Conservation (phyloP, 2,797 vertebrate genomes). For the Sarcophilus harrisii region DNA sequence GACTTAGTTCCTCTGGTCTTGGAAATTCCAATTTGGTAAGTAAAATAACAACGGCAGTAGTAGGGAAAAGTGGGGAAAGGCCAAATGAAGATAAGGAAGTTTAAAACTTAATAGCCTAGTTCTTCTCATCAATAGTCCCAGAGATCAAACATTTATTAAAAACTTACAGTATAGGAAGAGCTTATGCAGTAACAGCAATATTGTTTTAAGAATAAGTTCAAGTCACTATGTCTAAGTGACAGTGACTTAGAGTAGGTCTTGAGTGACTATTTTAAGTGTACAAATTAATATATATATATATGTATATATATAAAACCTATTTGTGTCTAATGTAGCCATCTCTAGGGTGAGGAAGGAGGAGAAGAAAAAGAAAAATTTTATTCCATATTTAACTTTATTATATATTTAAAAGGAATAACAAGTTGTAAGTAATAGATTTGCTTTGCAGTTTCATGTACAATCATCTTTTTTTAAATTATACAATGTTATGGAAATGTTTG, state of each 20-base stretch:
- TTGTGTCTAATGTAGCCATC: neutral
- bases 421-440: neutral
- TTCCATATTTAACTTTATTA: neutral
- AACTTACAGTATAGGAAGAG: neutral
- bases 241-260: too few species aligned
- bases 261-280: neutral
- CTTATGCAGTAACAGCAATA: neutral
- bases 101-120: neutral
- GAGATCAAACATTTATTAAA: neutral
- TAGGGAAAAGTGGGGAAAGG: neutral
- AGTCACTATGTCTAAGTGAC: neutral
- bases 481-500: neutral
- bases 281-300: neutral
- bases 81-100: neutral
- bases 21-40: neutral
- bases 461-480: neutral
- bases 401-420: neutral
- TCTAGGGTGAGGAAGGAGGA: neutral
- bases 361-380: neutral
- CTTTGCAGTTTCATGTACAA: neutral
- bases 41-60: neutral
- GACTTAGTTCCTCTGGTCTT: neutral
- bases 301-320: too few species aligned
- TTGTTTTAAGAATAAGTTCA: neutral
- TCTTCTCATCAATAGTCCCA: neutral